A percentile compares a stretch with the other conserved stretches of the same genome.
These are phyloP conservation scores for Sarcophaga variegata DNA, from an alignment of 2,888 invertebrate species.

Conservation along the genomic window DNA sequence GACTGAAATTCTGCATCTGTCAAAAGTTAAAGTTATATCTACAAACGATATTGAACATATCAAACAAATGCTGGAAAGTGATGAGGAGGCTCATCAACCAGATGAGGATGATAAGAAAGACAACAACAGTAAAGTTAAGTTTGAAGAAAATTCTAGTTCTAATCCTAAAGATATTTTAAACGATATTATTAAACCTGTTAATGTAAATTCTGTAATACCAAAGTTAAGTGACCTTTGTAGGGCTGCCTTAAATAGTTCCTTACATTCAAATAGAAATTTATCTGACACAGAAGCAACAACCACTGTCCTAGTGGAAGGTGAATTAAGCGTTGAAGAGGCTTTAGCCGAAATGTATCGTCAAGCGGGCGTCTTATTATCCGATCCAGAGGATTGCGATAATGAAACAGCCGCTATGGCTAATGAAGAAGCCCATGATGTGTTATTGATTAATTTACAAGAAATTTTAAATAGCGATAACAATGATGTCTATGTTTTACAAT, in stretches of 20 bases:
- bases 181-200: slow-evolving; percentile 49
- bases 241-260: slow-evolving; percentile 82
- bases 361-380: slow-evolving; percentile 76
- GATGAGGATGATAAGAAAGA: slow-evolving; percentile 28
- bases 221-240: slow-evolving; percentile 82
- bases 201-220: slow-evolving; percentile 75
- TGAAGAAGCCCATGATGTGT: slow-evolving; percentile 75
- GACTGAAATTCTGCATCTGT: slow-evolving; percentile 1
- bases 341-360: slow-evolving; percentile 79
- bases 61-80: slow-evolving; percentile 78
- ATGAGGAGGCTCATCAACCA: slow-evolving; percentile 71
- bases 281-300: slow-evolving; percentile 28
- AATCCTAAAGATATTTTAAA: slow-evolving; percentile 43
- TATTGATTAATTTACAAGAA: slow-evolving; percentile 80
- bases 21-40: slow-evolving; percentile 44
- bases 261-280: slow-evolving; percentile 70
- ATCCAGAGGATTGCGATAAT: slow-evolving; percentile 72
- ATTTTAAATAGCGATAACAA: slow-evolving; percentile 80
- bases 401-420: slow-evolving; percentile 60
- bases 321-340: slow-evolving; percentile 78
- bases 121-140: slow-evolving; percentile 39
- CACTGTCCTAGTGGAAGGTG: slow-evolving; percentile 69
- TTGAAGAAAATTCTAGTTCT: slow-evolving; percentile 36
- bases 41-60: slow-evolving; percentile 76
- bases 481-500: slow-evolving; percentile 80